A percentile compares a stretch with the other conserved stretches of the same genome.
phyloP scores from a whole-genome alignment of 2,888 invertebrate genomes.

The Baccha elongata region DNA sequence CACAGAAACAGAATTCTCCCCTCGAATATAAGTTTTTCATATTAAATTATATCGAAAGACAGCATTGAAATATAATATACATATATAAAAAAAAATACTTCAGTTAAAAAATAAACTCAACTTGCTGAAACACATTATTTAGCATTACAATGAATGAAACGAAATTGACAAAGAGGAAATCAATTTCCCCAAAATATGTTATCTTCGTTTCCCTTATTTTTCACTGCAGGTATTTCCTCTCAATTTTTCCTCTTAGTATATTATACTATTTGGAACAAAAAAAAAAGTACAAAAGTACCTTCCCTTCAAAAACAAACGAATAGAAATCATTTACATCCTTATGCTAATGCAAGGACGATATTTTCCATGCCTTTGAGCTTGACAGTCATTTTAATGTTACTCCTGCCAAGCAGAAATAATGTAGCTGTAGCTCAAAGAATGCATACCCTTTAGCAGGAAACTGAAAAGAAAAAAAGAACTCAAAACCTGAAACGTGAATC shows the following conservation, averaged over 20 bases:
- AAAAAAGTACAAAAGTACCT: neutral
- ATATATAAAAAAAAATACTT: no score
- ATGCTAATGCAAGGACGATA: conserved; percentile 11
- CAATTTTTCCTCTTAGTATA: conserved; percentile 16
- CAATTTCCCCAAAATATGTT: conserved; percentile 2
- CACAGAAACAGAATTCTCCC: no score
- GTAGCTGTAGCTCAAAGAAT: conserved; percentile 7
- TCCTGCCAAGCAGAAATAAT: conserved; percentile 11
- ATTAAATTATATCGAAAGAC: no score
- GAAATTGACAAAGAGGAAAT: conserved; percentile 1
- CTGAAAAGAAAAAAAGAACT: conserved; percentile 10
- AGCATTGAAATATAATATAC: no score
- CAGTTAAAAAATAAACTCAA: no score
- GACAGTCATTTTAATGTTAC: conserved; percentile 37
- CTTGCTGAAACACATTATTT: no score
- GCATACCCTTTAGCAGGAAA: conserved; percentile 21
- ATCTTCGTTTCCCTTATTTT: neutral
- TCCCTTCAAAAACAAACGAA: neutral
- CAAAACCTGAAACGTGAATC: conserved; percentile 29
- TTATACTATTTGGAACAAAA: conserved; percentile 10
- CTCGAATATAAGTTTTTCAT: no score
- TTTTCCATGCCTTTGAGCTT: conserved; percentile 44
- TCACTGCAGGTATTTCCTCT: neutral
- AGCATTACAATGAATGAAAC: no score
- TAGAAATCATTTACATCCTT: conserved; percentile 28